Conservation (phyloP, 2,888 invertebrate species). For the Lobophora halterata region DNA sequence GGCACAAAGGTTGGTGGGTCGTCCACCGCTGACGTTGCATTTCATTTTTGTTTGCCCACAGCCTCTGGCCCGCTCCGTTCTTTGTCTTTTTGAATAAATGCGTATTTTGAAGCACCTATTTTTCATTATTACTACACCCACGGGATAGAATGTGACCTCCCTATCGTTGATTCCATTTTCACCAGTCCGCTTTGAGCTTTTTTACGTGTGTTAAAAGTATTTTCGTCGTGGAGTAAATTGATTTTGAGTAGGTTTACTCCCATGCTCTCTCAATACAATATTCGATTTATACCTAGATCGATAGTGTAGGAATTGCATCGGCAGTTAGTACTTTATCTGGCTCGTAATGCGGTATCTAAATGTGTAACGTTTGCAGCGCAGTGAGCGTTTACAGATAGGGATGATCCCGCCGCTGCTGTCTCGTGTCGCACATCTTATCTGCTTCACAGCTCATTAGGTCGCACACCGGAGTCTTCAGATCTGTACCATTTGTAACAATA, state of each 20-base stretch:
- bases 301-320: too few relatives aligned
- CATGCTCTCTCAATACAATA: too few relatives aligned
- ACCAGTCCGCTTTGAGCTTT: conserved; percentile 29
- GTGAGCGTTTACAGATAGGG: conserved; percentile 65
- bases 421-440: conserved; percentile 76
- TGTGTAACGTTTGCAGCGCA: conserved; percentile 48
- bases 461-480: conserved; percentile 64
- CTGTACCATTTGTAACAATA: conserved; percentile 76
- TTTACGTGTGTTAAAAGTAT: conserved; percentile 24
- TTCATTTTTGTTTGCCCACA: conserved; percentile 69
- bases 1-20: conserved; percentile 61
- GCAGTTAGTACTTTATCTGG: too few relatives aligned
- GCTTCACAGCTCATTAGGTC: conserved; percentile 80
- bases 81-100: conserved; percentile 70
- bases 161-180: conserved; percentile 41
- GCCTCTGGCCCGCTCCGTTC: conserved; percentile 56
- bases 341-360: conserved; percentile 39
- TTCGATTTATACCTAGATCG: too few relatives aligned
- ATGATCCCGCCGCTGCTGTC: conserved; percentile 67
- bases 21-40: conserved; percentile 67
- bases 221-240: conserved; percentile 34
- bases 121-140: conserved; percentile 58
- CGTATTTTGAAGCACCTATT: conserved; percentile 62
- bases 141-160: conserved; percentile 43
- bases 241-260: conserved; percentile 35